phyloP scores from a whole-genome alignment of 2,888 invertebrate species.

The Drosophila mimica region DNA sequence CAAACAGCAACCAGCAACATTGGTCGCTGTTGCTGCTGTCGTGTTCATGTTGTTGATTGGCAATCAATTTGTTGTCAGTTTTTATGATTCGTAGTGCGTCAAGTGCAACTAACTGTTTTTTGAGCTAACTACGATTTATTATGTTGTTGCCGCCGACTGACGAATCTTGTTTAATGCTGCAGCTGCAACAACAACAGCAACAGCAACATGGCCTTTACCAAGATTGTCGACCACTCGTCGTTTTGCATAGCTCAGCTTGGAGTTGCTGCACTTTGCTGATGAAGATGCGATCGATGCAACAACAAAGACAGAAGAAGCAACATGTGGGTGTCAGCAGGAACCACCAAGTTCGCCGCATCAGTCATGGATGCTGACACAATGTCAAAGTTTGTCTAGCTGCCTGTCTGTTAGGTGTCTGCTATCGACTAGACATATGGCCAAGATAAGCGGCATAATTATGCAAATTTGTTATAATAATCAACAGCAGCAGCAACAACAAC shows the following conservation, averaged over 20 bases:
- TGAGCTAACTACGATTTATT: conserved; percentile 54
- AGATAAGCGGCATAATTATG: conserved; percentile 82
- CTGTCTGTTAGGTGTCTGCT: conserved; percentile 48
- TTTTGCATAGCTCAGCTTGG: conserved; percentile 22
- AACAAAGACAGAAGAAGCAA: conserved; percentile 21
- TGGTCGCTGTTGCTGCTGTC: conserved; percentile 50
- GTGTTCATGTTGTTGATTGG: conserved; percentile 79
- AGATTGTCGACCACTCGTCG: conserved; percentile 13
- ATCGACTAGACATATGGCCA: conserved; percentile 74
- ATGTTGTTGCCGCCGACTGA: conserved; percentile 51
- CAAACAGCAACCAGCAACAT: conserved; percentile 12
- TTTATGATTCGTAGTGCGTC: conserved; percentile 80
- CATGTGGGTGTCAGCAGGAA: conserved; percentile 56
- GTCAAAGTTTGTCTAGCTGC: not conserved
- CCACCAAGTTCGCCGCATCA: conserved; percentile 25
- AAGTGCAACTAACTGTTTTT: conserved; percentile 70
- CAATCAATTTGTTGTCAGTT: conserved; percentile 80
- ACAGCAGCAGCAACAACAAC: conserved; percentile 32
- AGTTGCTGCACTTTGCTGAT: conserved; percentile 7
- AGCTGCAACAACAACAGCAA: conserved; percentile 28
- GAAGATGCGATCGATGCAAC: conserved; percentile 12
- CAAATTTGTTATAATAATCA: conserved; percentile 79
- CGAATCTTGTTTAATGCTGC: conserved; percentile 43
- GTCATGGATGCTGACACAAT: conserved; percentile 4
- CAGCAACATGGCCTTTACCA: conserved; percentile 49